These are phyloP conservation scores for Parotocinclus haroldoi DNA, from an alignment of 2,797 vertebrate species.

Conservation along the genomic window DNA sequence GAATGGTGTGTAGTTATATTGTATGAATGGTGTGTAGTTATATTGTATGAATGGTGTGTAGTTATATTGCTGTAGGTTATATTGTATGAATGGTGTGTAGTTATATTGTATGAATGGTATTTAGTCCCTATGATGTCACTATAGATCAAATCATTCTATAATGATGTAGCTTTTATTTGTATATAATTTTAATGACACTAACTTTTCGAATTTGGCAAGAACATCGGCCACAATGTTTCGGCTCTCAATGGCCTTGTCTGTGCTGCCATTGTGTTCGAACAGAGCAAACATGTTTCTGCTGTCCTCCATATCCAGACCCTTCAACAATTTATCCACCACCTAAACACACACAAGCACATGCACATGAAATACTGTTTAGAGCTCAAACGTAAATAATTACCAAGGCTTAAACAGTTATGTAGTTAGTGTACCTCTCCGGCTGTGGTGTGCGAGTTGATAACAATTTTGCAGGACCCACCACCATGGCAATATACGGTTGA, in stretches of 20 bases:
- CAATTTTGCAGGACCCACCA: slow-evolving; percentile 95
- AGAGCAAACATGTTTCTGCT: slow-evolving; percentile 88
- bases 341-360: slow-evolving; percentile 47
- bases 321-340: slow-evolving; percentile 86
- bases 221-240: slow-evolving; percentile 89
- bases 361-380: background rate
- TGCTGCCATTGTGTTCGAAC: slow-evolving; percentile 79
- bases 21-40: too few relatives aligned
- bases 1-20: too few relatives aligned
- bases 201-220: slow-evolving; percentile 96
- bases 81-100: too few relatives aligned
- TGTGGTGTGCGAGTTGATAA: slow-evolving; percentile 92
- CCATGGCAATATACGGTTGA: slow-evolving; percentile 93
- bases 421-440: slow-evolving; percentile 83
- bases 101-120: too few relatives aligned
- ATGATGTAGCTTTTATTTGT: too few relatives aligned
- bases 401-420: slow-evolving; percentile 4
- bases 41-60: too few relatives aligned
- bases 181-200: slow-evolving; percentile 43
- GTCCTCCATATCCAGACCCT: slow-evolving; percentile 85
- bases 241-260: slow-evolving; percentile 93
- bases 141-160: too few relatives aligned
- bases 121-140: too few relatives aligned
- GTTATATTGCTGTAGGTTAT: too few relatives aligned
- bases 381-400: background rate